phyloP scores from a whole-genome alignment of 2,113 vertebrate genomes.

The Actenoides hombroni region DNA sequence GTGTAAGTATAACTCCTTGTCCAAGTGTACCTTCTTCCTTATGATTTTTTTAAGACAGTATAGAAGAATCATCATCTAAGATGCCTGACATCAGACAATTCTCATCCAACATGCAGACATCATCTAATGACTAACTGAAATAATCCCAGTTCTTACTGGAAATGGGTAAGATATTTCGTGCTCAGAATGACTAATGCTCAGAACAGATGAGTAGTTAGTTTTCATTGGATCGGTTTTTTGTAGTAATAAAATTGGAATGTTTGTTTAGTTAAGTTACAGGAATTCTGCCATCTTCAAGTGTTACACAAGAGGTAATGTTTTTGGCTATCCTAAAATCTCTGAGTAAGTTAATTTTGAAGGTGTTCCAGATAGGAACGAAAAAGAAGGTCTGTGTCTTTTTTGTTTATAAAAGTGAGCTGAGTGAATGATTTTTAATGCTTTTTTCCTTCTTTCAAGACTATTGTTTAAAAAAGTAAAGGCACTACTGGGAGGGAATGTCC shows the following conservation, averaged over 20 bases:
- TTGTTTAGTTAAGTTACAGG: background rate
- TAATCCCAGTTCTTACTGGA: background rate
- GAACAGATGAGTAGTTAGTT: background rate
- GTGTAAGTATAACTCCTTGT: constrained; percentile 75
- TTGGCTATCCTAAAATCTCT: background rate
- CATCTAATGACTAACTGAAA: background rate
- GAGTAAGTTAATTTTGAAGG: background rate
- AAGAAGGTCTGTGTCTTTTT: background rate
- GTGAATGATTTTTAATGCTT: background rate
- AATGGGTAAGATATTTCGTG: background rate
- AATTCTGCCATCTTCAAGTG: background rate
- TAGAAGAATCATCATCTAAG: background rate
- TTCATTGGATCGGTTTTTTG: background rate
- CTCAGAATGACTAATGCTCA: background rate
- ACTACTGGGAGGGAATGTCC: constrained; percentile 88
- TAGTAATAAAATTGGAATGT: background rate
- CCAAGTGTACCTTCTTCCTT: background rate
- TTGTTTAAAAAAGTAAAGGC: constrained; percentile 91
- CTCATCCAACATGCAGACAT: background rate
- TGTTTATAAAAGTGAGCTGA: background rate
- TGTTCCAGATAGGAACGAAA: background rate
- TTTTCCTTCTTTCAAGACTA: constrained; percentile 72
- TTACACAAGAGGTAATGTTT: background rate
- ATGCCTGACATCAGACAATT: background rate
- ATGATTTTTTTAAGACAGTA: background rate